Percentiles rank a stretch among this genome's conserved stretches.
Conservation (phyloP, 2,113 vertebrate genomes). For the Tachuris rubrigastra region DNA sequence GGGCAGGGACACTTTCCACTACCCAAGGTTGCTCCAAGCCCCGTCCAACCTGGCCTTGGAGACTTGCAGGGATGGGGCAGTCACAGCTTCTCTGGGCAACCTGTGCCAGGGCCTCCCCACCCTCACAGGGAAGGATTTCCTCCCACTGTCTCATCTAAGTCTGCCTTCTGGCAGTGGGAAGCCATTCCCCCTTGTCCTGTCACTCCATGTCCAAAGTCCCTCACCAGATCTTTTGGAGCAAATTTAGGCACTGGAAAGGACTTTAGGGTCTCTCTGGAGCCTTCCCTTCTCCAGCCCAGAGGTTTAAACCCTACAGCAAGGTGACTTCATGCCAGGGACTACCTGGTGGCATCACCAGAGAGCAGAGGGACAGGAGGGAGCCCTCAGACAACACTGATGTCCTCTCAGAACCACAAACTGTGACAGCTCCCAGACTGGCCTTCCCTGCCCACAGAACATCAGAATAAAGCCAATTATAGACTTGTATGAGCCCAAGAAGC, state of each 20-base stretch:
- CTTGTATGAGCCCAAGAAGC: accelerated
- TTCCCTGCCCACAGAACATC: accelerated
- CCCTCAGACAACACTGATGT: accelerated
- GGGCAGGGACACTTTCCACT: background rate
- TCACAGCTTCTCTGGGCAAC: background rate
- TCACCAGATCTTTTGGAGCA: background rate
- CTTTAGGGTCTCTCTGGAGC: background rate
- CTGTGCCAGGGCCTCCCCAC: accelerated
- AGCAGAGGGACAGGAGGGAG: background rate
- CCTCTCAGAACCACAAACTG: background rate
- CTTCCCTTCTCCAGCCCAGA: background rate
- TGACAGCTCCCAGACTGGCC: background rate
- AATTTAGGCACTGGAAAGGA: accelerated
- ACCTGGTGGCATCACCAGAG: background rate
- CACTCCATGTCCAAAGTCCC: background rate
- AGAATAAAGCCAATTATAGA: accelerated
- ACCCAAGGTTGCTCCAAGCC: background rate
- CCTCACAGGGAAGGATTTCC: accelerated
- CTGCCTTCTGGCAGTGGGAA: background rate
- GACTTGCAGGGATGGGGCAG: background rate
- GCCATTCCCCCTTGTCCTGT: background rate
- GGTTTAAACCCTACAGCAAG: background rate
- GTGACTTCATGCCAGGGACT: background rate
- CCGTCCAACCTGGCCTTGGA: background rate
- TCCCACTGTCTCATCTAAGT: background rate